These are phyloP conservation scores for Mustelus asterias DNA, from an alignment of 2,113 vertebrate species.

Conservation along the genomic window DNA sequence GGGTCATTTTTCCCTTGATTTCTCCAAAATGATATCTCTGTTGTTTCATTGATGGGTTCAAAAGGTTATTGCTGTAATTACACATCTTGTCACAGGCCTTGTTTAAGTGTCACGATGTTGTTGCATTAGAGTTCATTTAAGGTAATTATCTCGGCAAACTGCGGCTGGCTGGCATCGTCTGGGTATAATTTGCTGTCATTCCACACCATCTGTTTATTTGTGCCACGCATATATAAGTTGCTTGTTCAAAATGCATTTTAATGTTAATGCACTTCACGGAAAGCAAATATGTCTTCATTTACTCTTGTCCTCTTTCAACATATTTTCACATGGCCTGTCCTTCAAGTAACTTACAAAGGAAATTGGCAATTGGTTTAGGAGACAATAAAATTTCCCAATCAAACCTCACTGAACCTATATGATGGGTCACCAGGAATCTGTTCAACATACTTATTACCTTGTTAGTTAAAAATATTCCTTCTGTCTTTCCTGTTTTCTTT, in stretches of 20 bases:
- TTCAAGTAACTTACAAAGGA: neutral
- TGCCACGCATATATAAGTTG: conserved; percentile 52
- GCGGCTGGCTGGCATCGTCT: conserved; percentile 50
- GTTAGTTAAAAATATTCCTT: neutral
- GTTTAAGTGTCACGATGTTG: conserved; percentile 51
- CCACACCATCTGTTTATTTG: conserved; percentile 63
- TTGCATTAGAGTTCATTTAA: conserved; percentile 52
- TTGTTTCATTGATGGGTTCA: conserved; percentile 29
- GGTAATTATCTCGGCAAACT: conserved; percentile 53
- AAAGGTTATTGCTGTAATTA: conserved; percentile 51
- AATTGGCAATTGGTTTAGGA: neutral
- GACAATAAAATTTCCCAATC: neutral
- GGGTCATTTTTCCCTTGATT: neutral
- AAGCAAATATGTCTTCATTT: conserved; percentile 5
- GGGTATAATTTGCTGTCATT: conserved; percentile 54
- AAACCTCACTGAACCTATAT: neutral
- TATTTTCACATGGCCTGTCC: neutral
- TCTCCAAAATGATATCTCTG: conserved; percentile 15
- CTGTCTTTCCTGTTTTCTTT: neutral
- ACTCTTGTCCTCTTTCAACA: neutral
- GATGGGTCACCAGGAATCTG: neutral
- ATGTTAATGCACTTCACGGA: conserved; percentile 10
- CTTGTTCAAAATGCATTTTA: conserved; percentile 27
- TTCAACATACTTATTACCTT: neutral
- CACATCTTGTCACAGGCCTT: conserved; percentile 47